Evolutionary conservation across 2,888 invertebrate genomes (phyloP), one percentile per base, ranked within the genome.

Genomic region (Lepas anatifera): DNA sequence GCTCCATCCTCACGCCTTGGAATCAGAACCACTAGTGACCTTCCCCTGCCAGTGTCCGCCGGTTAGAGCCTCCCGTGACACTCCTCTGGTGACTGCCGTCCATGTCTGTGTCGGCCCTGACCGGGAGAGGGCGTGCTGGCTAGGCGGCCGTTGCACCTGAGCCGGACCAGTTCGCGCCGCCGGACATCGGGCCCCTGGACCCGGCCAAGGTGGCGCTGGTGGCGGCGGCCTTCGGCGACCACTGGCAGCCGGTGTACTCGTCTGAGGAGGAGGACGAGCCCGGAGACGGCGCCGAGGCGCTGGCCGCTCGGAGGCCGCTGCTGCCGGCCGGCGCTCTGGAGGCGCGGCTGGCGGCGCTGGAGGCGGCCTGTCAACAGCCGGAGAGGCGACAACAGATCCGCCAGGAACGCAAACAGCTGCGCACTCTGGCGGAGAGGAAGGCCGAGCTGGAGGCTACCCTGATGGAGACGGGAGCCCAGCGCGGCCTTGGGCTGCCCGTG

Each of bases 381-480:
- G 32, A 58, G 58, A 29, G 35, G 7, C 58, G 32, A 7, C 58
- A 58, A 35, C 52, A 29, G 29, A 58, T 58, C 58, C 58, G 58
- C 32, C 58, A 58, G 32, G 18, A 58, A 35, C 58, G 58, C 4
- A n/a, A 25, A 7, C 58, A 58, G 58, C 58, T 58, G 58, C 58
- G 58, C 32, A 16, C 58, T 0, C 58, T 58, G 58, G 58, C 58
- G 4, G 22, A 58, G 58, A 16, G 58, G 18, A 58, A 58, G 58
- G 64, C 39, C 64, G 64, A 66, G 37, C 64, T 66, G 39, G 64
- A 66, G 58, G 58, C 58, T 1, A 18, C 35, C 4, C 58, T 58
- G 58, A 58, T 58, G 58, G 58, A 58, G 58, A 13, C 7, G 32
- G 35, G 35, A 4, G 58, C 32, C 18, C 7, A 4, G 58, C 18